Evolutionary conservation across 2,797 vertebrate genomes (phyloP), one percentile per base, ranked within the genome.

Genomic region (Ptychobarbus kaznakovi): DNA sequence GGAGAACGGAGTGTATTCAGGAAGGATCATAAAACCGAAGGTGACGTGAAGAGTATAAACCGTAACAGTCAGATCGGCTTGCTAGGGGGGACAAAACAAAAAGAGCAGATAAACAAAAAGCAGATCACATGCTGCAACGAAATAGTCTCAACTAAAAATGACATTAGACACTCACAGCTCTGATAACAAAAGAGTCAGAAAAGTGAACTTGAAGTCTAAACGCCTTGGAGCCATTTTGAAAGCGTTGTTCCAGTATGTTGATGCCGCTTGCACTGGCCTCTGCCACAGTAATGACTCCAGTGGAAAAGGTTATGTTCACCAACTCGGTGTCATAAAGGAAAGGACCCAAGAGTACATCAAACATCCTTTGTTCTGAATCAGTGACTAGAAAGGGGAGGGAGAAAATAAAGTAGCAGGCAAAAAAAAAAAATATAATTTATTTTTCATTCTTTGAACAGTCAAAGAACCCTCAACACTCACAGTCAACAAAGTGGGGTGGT

Each of bases 321-420:
- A 96, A 91, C 84, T 73, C 89, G 7, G 96, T 94, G 61, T 96
- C 95, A 15, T 89, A 79, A 58, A 95, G 90, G 72, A 96, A 94
- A 0, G 84, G 83, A 0, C 95, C 95, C 87, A 95, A n/a, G 0
- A 85, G 16, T 7, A 94, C 20, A 0, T 35, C 89, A 89, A 96
- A 96, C 38, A 93, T 0, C 0, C 88, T 38, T 0, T 86, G 73
- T 18, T 92, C 91, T 18, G 88, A 51, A 12, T 87, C 56, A 0
- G 94, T 95, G 86, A 87, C 96, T 96, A 15, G 0, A 73, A 44
- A 6, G 10, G 11, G 3, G 40, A 10, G 40, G 10, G 5, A 8
- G 7, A 40, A 40, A 0, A 38, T 38, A 38, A 38, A 6, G 6
- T 40, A 1, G 0, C 1, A 42, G 2, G 8, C 7, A 6, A 56